These are phyloP conservation scores for Galerucella calmariensis DNA, from an alignment of 2,888 invertebrate species.

Conservation along the genomic window DNA sequence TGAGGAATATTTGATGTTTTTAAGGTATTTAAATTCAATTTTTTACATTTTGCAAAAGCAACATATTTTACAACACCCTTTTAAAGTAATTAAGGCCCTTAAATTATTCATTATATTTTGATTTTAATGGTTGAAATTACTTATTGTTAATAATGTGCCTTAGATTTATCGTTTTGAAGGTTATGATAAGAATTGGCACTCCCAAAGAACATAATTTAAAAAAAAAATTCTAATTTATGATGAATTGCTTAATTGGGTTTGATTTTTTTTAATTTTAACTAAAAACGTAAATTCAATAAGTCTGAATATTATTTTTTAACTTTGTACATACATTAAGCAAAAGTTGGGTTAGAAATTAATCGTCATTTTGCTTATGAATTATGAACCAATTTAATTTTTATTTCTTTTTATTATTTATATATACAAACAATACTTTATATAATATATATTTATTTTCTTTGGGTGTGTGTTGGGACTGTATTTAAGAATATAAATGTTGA, in stretches of 20 bases:
- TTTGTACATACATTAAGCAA: background rate
- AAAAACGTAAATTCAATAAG: background rate
- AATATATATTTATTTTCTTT: background rate
- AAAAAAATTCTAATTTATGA: background rate
- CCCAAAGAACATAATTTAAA: background rate
- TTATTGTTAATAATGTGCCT: slow-evolving; percentile 12
- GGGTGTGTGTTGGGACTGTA: background rate
- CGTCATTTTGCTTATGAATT: background rate
- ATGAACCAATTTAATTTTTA: background rate
- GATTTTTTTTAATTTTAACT: background rate
- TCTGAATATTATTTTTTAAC: background rate
- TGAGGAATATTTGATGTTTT: background rate
- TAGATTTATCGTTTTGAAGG: slow-evolving; percentile 1
- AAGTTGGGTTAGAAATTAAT: background rate
- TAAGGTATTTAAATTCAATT: too few relatives aligned
- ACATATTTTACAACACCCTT: background rate
- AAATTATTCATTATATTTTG: background rate
- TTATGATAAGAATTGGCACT: background rate
- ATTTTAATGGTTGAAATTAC: background rate
- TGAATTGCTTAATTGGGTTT: too few relatives aligned
- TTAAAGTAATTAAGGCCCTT: background rate
- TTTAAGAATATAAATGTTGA: slow-evolving; percentile 1
- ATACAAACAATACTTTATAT: background rate
- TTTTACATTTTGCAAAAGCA: background rate
- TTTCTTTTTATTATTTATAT: background rate